Conservation (phyloP, 2,113 vertebrate genomes). For the Pterocles orientalis region DNA sequence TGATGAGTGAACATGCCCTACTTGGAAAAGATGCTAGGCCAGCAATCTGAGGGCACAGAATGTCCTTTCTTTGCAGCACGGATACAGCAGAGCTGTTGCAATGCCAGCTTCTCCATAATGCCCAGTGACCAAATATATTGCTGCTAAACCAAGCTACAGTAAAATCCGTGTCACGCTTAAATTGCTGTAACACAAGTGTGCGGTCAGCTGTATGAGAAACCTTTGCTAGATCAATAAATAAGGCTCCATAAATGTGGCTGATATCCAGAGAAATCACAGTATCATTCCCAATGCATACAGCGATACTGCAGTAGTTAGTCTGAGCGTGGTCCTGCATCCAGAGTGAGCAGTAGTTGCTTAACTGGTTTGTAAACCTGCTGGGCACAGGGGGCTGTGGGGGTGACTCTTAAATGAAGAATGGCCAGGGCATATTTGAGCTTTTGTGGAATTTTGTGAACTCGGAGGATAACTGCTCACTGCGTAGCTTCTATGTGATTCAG, state of each 20-base stretch:
- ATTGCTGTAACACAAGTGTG: conserved; percentile 49
- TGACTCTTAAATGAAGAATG: neutral
- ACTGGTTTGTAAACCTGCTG: neutral
- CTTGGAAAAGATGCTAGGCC: neutral
- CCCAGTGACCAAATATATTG: conserved; percentile 42
- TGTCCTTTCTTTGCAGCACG: neutral
- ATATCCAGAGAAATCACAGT: conserved; percentile 26
- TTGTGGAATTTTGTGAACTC: neutral
- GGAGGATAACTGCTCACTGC: neutral
- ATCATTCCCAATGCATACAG: conserved; percentile 16
- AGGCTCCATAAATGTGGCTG: conserved; percentile 26
- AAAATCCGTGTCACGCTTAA: conserved; percentile 45
- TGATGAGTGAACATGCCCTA: neutral
- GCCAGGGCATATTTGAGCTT: neutral
- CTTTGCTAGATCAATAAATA: conserved; percentile 48
- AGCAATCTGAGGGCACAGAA: neutral
- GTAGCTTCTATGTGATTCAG: neutral
- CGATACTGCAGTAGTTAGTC: neutral
- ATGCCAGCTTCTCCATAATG: neutral
- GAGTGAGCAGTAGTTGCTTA: conserved; percentile 9
- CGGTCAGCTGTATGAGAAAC: conserved; percentile 31
- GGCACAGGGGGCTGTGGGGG: neutral
- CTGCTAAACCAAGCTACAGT: conserved; percentile 50
- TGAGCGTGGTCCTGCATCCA: neutral
- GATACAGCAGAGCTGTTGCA: neutral